Conservation (phyloP, 1,140 invertebrate species). For the Dreissena rostriformis region DNA sequence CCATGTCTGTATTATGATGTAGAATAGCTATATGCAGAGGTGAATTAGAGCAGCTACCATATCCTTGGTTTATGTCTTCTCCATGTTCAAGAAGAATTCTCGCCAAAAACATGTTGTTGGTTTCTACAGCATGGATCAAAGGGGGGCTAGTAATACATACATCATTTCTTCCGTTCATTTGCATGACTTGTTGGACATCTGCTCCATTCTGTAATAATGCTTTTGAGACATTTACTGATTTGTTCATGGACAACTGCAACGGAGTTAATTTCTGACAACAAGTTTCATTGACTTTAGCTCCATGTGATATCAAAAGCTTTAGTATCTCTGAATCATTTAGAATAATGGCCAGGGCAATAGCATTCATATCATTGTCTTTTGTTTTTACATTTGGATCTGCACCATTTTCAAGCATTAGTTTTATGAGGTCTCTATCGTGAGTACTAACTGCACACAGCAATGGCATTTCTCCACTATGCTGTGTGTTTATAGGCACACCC, state of each 20-base stretch:
- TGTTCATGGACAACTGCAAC: conserved; percentile 66
- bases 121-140: conserved; percentile 54
- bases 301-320: conserved; percentile 59
- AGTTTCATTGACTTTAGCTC: conserved; percentile 56
- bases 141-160: conserved; percentile 53
- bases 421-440: conserved; percentile 47
- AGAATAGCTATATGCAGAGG: conserved; percentile 62
- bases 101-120: conserved; percentile 55
- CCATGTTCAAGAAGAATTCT: conserved; percentile 62
- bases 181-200: conserved; percentile 53
- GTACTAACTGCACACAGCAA: conserved; percentile 58
- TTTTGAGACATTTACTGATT: conserved; percentile 56
- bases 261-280: conserved; percentile 60
- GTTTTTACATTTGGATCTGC: conserved; percentile 50
- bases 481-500: conserved; percentile 6
- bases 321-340: conserved; percentile 60
- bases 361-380: conserved; percentile 54
- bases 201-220: conserved; percentile 62
- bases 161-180: conserved; percentile 38
- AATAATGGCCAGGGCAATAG: conserved; percentile 61
- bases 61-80: conserved; percentile 58
- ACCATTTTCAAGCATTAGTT: conserved; percentile 56
- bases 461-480: conserved; percentile 47
- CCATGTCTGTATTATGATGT: conserved; percentile 45
- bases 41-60: conserved; percentile 50